A percentile compares a stretch with the other conserved stretches of the same genome.
Conservation (phyloP, 2,888 invertebrate species). For the Catocala nupta region DNA sequence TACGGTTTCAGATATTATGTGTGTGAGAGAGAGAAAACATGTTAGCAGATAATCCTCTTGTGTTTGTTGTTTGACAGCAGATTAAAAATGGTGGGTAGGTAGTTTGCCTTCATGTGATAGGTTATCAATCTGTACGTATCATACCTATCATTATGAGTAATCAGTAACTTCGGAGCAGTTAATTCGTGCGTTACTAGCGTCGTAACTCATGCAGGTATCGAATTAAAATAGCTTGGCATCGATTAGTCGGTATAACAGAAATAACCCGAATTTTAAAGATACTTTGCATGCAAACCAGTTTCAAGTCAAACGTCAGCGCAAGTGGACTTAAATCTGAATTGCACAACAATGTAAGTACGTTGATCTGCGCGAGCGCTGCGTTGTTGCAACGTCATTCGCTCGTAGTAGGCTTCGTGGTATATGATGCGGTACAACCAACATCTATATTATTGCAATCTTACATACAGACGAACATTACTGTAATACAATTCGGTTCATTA, state of each 20-base stretch:
- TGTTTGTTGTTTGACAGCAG: neutral
- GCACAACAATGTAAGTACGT: constrained; percentile 52
- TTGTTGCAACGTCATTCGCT: constrained; percentile 46
- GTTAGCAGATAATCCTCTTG: neutral
- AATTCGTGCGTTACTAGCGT: too few species aligned
- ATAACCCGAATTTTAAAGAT: constrained; percentile 34
- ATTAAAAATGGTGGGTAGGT: neutral
- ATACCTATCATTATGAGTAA: too few species aligned
- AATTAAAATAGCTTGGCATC: constrained; percentile 15
- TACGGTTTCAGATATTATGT: neutral
- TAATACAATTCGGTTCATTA: constrained; percentile 13
- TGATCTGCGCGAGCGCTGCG: constrained; percentile 41
- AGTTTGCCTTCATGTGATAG: too few species aligned
- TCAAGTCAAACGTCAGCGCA: constrained; percentile 47
- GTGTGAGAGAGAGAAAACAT: neutral
- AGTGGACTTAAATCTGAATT: constrained; percentile 57
- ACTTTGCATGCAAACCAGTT: constrained; percentile 40
- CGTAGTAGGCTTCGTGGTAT: constrained; percentile 36
- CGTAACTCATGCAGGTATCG: neutral
- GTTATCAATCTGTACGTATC: neutral
- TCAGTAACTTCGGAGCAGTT: too few species aligned
- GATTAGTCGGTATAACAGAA: constrained; percentile 15
- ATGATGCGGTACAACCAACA: constrained; percentile 30
- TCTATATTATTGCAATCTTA: constrained; percentile 29
- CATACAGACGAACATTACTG: constrained; percentile 16